Evolutionary conservation across 2,797 vertebrate species (phyloP).

Genomic region (Oreochromis mossambicus): DNA sequence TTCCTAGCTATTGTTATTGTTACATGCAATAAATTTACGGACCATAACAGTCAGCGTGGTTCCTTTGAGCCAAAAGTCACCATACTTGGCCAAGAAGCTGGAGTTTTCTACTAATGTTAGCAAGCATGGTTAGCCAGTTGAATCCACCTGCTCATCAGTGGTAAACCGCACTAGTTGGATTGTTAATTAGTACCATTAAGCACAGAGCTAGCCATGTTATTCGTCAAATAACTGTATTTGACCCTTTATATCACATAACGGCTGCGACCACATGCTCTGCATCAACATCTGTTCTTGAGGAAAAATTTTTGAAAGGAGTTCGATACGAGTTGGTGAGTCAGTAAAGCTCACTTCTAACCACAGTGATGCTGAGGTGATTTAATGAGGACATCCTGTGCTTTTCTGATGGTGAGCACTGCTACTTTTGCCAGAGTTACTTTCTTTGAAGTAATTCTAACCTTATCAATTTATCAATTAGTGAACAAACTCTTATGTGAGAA

Average conservation of each 20-base stretch:
- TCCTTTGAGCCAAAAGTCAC: neutral
- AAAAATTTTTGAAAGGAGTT: neutral
- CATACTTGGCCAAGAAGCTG: neutral
- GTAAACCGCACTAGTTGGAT: neutral
- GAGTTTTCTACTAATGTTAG: neutral
- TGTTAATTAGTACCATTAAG: neutral
- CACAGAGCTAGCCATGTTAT: neutral
- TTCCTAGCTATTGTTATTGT: neutral
- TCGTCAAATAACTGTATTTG: neutral
- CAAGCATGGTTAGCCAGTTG: neutral
- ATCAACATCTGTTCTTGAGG: neutral
- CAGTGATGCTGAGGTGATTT: neutral
- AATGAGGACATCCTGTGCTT: neutral
- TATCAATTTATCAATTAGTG: neutral
- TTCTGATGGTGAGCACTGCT: neutral
- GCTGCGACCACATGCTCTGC: neutral
- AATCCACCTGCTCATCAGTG: neutral
- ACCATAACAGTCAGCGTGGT: neutral
- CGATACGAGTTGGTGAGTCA: neutral
- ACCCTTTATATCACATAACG: neutral
- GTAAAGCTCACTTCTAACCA: neutral
- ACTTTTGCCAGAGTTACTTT: neutral
- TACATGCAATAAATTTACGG: neutral
- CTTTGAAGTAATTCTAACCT: neutral
- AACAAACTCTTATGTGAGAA: neutral